Evolutionary conservation across 2,797 vertebrate species (phyloP).

Genomic region (Gila robusta): DNA sequence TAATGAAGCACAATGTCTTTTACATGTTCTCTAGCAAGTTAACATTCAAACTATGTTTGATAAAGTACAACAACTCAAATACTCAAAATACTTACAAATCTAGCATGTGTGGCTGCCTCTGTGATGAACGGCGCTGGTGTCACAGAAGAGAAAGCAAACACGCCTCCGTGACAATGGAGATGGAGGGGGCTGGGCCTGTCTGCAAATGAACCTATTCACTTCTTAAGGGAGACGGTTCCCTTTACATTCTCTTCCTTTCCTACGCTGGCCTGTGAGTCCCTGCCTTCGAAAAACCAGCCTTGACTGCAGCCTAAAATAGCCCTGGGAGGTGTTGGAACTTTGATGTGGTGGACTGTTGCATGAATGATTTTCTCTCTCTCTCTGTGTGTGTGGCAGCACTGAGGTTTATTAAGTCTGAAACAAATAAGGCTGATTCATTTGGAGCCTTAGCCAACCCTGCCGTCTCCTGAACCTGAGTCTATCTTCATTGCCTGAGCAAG

Average conservation of each 20-base stretch:
- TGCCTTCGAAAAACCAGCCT: constrained; percentile 39
- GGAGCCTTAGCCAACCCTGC: constrained; percentile 1
- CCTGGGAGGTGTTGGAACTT: constrained; percentile 49
- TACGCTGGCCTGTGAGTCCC: constrained; percentile 11
- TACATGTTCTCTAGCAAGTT: background rate
- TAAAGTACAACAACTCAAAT: background rate
- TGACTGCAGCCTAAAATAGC: constrained; percentile 50
- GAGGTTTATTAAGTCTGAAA: background rate
- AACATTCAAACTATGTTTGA: background rate
- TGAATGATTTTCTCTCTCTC: constrained; percentile 37
- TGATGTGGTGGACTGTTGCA: constrained; percentile 43
- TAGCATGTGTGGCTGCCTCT: constrained; percentile 53
- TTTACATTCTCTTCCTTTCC: constrained; percentile 50
- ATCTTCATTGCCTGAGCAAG: background rate
- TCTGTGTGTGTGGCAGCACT: background rate
- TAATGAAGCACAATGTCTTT: background rate
- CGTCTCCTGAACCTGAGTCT: background rate
- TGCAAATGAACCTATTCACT: constrained; percentile 75
- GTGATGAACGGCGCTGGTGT: constrained; percentile 62
- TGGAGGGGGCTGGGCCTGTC: constrained; percentile 62
- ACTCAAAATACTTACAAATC: constrained; percentile 55
- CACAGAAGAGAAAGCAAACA: constrained; percentile 56
- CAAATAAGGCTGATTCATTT: constrained; percentile 38
- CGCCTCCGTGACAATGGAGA: constrained; percentile 68
- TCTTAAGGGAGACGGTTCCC: constrained; percentile 61